Evolutionary conservation across 2,113 vertebrate genomes (phyloP).

Genomic region (Meles meles): DNA sequence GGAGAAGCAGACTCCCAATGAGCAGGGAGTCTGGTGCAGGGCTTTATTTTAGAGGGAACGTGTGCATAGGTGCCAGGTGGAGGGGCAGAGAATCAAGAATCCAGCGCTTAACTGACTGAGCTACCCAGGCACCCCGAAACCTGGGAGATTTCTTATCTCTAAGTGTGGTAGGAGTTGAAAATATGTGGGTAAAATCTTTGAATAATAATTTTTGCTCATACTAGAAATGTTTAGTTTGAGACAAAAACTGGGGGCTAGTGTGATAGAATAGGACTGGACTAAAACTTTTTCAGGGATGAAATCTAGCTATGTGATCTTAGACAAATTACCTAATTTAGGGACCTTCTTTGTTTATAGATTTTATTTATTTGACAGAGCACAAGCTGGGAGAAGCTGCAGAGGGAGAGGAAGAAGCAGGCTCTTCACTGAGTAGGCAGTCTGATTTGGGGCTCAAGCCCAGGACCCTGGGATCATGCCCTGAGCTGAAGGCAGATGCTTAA

Average conservation of each 20-base stretch:
- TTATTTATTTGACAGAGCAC: neutral
- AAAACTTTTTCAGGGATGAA: neutral
- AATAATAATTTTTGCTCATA: neutral
- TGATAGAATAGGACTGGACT: neutral
- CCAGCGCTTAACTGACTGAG: neutral
- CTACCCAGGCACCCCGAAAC: neutral
- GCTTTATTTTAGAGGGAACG: too few relatives aligned
- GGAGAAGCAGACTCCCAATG: neutral
- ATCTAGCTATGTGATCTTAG: neutral
- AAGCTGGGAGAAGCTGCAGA: too few relatives aligned
- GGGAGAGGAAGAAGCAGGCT: too few relatives aligned
- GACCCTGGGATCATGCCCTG: too few relatives aligned
- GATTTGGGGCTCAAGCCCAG: too few relatives aligned
- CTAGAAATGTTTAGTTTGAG: neutral
- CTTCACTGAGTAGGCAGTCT: too few relatives aligned
- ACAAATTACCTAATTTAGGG: neutral
- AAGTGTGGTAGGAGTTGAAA: conserved; percentile 25
- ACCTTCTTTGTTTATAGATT: neutral
- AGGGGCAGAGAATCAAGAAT: neutral
- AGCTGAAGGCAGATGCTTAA: too few relatives aligned
- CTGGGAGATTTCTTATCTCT: neutral
- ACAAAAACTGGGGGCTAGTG: neutral
- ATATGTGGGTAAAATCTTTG: conserved; percentile 2
- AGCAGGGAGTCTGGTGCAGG: too few relatives aligned
- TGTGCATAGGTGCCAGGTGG: too few relatives aligned